Conservation (phyloP, 2,888 invertebrate genomes). For the Scotopteryx bipunctaria region DNA sequence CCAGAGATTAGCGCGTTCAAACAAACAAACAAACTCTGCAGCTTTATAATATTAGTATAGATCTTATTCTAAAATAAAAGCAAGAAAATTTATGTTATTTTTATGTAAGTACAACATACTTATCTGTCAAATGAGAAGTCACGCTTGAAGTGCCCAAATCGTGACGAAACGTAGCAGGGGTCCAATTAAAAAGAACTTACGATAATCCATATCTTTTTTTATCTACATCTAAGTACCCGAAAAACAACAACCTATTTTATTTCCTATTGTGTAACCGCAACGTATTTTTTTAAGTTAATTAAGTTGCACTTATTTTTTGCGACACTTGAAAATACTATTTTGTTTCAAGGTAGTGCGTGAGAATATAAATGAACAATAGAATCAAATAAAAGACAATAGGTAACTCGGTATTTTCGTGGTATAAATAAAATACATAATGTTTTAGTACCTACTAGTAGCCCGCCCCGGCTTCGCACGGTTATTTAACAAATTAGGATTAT, state of each 20-base stretch:
- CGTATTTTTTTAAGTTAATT: conserved; percentile 46
- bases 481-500: too few relatives aligned
- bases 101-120: too few relatives aligned
- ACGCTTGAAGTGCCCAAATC: too few relatives aligned
- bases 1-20: too few relatives aligned
- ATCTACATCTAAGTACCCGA: not conserved
- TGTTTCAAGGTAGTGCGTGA: conserved; percentile 38
- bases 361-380: conserved; percentile 44
- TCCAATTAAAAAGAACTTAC: conserved; percentile 72
- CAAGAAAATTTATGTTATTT: too few relatives aligned
- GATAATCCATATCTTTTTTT: conserved; percentile 51
- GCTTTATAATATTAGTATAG: too few relatives aligned
- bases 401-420: not conserved
- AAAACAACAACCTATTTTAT: not conserved
- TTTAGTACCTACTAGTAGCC: too few relatives aligned
- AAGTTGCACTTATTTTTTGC: conserved; percentile 58
- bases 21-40: too few relatives aligned
- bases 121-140: too few relatives aligned
- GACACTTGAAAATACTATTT: conserved; percentile 47
- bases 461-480: too few relatives aligned
- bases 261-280: not conserved
- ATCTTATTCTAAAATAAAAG: too few relatives aligned
- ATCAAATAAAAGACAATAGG: conserved; percentile 14
- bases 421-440: too few relatives aligned
- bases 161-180: conserved; percentile 44